Percentiles rank a stretch among this genome's conserved stretches.
These are phyloP conservation scores for Pseudopleuronectes americanus DNA, from an alignment of 2,797 vertebrate species.

Conservation along the genomic window DNA sequence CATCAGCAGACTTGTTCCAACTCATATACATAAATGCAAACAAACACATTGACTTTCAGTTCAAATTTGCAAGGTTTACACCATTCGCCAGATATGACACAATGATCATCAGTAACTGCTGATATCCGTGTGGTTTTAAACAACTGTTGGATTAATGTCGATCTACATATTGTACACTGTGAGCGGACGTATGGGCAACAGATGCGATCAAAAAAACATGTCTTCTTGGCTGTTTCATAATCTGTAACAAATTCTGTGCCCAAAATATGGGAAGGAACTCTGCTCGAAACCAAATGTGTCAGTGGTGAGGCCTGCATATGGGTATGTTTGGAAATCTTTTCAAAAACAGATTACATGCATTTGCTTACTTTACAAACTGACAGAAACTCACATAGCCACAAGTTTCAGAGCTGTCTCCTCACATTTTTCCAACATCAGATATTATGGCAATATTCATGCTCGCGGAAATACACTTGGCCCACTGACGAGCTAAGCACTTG, in stretches of 20 bases:
- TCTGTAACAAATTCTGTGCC: too few species aligned
- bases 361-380: slow-evolving; percentile 35
- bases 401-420: slow-evolving; percentile 44
- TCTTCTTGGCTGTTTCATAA: too few species aligned
- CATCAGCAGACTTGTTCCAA: slow-evolving; percentile 11
- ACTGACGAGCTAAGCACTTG: slow-evolving; percentile 35
- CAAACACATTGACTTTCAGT: not conserved
- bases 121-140: not conserved
- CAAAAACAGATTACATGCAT: slow-evolving; percentile 3
- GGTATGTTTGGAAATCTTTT: not conserved
- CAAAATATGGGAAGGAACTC: too few species aligned
- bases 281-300: too few species aligned
- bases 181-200: not conserved
- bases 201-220: too few species aligned
- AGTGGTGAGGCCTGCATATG: too few species aligned
- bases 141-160: not conserved
- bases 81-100: not conserved
- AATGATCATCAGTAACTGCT: not conserved
- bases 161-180: not conserved
- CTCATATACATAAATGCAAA: slow-evolving; percentile 6
- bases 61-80: slow-evolving; percentile 7
- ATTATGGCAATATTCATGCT: slow-evolving; percentile 35
- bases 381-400: slow-evolving; percentile 12
- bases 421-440: slow-evolving; percentile 29
- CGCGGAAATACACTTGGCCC: slow-evolving; percentile 47